These are phyloP conservation scores for Ficedula albicollis DNA, from an alignment of 2,797 vertebrate genomes.

Conservation along the genomic window DNA sequence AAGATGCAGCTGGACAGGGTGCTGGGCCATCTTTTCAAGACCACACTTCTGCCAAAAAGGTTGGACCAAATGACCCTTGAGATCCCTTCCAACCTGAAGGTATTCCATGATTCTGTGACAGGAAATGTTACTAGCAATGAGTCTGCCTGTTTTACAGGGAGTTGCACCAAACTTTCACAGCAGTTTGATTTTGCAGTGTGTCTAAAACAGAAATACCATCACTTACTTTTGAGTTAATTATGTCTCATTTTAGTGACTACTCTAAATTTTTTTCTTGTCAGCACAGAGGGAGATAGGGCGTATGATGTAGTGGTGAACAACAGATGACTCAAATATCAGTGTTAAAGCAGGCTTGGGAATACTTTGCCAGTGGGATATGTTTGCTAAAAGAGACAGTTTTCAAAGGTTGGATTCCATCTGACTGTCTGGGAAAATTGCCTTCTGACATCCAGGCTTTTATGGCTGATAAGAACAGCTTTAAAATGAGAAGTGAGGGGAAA, in stretches of 20 bases:
- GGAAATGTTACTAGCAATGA: background rate
- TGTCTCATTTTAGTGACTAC: background rate
- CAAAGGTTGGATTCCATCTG: background rate
- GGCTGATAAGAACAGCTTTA: slow-evolving; percentile 1
- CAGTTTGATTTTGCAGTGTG: background rate
- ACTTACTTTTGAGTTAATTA: background rate
- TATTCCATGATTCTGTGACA: background rate
- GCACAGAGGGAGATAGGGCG: background rate
- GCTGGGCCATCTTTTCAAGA: background rate
- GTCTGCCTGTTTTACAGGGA: background rate
- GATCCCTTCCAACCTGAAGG: background rate
- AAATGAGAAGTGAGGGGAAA: background rate
- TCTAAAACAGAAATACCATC: background rate
- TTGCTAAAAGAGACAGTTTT: background rate
- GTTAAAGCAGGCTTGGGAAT: slow-evolving; percentile 8
- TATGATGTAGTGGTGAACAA: background rate
- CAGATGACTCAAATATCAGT: background rate
- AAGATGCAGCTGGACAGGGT: background rate
- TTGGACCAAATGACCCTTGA: background rate
- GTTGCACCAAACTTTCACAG: background rate
- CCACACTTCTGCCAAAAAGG: background rate
- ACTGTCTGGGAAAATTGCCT: background rate
- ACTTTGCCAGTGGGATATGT: background rate
- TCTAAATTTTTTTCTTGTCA: background rate
- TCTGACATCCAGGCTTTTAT: background rate